Percentiles rank a stretch among this genome's conserved stretches.
These are phyloP conservation scores for Proterorhinus semilunaris DNA, from an alignment of 2,113 vertebrate species.

Conservation along the genomic window DNA sequence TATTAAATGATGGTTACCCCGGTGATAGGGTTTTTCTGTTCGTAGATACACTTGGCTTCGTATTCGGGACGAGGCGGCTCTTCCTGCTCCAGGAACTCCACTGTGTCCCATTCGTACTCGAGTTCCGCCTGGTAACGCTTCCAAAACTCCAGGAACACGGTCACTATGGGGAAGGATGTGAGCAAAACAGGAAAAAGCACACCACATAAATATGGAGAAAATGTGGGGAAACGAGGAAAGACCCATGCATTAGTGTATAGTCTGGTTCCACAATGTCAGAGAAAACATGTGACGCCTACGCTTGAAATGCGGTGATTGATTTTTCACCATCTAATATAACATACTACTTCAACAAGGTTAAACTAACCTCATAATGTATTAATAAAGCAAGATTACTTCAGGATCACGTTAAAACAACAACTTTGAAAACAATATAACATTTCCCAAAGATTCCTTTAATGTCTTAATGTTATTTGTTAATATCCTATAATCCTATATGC, in stretches of 20 bases:
- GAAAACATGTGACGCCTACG: neutral
- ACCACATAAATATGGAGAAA: neutral
- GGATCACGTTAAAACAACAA: too few species aligned
- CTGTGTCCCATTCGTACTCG: slow-evolving; percentile 93
- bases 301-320: too few species aligned
- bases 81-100: slow-evolving; percentile 89
- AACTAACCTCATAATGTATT: too few species aligned
- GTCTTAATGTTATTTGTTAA: too few species aligned
- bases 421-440: too few species aligned
- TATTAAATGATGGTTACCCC: slow-evolving; percentile 44
- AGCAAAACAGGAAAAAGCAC: slow-evolving; percentile 7
- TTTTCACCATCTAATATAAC: too few species aligned
- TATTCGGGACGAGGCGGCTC: slow-evolving; percentile 88
- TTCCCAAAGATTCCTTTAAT: too few species aligned
- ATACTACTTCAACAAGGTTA: too few species aligned
- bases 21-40: slow-evolving; percentile 79
- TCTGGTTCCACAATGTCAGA: neutral
- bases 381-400: too few species aligned
- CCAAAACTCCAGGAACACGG: slow-evolving; percentile 93
- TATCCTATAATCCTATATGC: neutral
- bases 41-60: slow-evolving; percentile 83
- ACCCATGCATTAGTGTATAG: neutral
- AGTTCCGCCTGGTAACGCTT: slow-evolving; percentile 89
- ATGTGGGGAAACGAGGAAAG: neutral
- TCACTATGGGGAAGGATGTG: slow-evolving; percentile 73